Evolutionary conservation across 2,888 invertebrate genomes (phyloP).

Genomic region (Brassicogethes aeneus): DNA sequence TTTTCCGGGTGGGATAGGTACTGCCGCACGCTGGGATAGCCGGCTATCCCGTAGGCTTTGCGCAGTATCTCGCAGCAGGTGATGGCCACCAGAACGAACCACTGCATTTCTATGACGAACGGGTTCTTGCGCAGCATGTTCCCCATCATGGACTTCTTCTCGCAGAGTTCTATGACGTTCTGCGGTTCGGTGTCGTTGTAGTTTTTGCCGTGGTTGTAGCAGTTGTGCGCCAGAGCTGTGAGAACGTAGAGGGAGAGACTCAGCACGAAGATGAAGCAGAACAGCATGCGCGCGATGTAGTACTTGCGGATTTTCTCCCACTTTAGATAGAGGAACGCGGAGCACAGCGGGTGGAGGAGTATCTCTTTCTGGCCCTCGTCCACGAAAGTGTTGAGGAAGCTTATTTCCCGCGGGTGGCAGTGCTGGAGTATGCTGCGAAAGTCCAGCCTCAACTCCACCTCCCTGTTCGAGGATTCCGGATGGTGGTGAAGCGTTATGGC

Average conservation of each 20-base stretch:
- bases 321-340: conserved; percentile 78
- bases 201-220: conserved; percentile 73
- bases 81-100: conserved; percentile 72
- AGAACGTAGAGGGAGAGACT: conserved; percentile 75
- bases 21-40: conserved; percentile 71
- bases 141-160: conserved; percentile 69
- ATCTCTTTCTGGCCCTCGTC: conserved; percentile 86
- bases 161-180: conserved; percentile 65
- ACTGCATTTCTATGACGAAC: conserved; percentile 70
- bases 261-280: conserved; percentile 71
- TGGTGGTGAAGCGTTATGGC: conserved; percentile 72
- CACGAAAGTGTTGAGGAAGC: conserved; percentile 77
- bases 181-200: conserved; percentile 56
- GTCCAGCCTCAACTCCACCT: conserved; percentile 73
- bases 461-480: conserved; percentile 66
- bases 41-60: conserved; percentile 73
- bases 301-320: conserved; percentile 88
- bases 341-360: conserved; percentile 76
- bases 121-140: conserved; percentile 68
- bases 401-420: conserved; percentile 76
- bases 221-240: conserved; percentile 75
- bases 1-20: conserved; percentile 79
- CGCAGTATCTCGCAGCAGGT: conserved; percentile 72
- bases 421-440: conserved; percentile 76
- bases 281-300: conserved; percentile 68